phyloP scores from a whole-genome alignment of 2,797 vertebrate species.

The Helarctos malayanus region DNA sequence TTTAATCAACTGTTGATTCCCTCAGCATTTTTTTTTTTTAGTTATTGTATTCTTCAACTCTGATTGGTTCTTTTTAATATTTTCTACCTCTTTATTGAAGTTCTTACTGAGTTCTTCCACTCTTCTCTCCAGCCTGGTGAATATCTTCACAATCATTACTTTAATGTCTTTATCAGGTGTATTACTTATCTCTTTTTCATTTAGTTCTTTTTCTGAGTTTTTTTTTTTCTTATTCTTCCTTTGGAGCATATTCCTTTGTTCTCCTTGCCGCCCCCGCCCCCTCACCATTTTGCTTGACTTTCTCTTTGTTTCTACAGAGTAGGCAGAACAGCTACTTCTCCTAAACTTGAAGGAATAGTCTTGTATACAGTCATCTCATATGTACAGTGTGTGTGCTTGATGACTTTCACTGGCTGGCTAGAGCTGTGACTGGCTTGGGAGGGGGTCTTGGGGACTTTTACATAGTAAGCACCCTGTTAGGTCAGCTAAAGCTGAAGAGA shows the following conservation, averaged over 20 bases:
- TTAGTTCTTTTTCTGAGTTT: not conserved
- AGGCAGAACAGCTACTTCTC: not conserved
- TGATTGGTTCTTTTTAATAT: not conserved
- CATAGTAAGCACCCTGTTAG: not conserved
- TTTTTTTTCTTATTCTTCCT: not conserved
- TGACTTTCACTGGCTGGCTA: not conserved
- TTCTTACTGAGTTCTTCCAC: not conserved
- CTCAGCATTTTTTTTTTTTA: not conserved
- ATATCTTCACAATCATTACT: not conserved
- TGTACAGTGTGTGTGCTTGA: not conserved
- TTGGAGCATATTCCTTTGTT: not conserved
- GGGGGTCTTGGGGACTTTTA: not conserved
- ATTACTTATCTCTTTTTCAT: not conserved
- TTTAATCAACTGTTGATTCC: not conserved
- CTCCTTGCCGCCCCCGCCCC: not conserved
- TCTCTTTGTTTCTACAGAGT: not conserved
- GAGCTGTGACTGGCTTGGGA: not conserved
- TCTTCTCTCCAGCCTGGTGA: not conserved
- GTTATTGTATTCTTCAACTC: not conserved
- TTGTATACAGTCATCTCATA: not conserved
- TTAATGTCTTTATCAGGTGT: not conserved
- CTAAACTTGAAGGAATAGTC: not conserved
- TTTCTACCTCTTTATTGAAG: not conserved
- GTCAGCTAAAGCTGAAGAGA: not conserved
- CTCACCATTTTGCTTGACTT: not conserved